Evolutionary conservation across 2,888 invertebrate species (phyloP).

Genomic region (Prionchulus punctatus): DNA sequence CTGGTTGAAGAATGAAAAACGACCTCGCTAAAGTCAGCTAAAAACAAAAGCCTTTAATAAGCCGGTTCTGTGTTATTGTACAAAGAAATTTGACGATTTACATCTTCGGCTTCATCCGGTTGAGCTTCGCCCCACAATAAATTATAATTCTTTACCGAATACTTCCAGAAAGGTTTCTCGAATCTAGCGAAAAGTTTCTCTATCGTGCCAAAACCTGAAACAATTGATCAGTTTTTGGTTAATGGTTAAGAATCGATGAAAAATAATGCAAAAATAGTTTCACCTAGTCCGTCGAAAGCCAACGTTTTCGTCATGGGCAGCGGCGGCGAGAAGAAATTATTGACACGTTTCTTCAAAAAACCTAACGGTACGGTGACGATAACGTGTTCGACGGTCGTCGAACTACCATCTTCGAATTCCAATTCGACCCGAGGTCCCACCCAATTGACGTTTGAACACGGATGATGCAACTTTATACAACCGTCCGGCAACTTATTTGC

Average conservation of each 20-base stretch:
- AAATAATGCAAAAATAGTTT: neutral
- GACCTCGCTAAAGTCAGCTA: neutral
- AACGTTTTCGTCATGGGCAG: neutral
- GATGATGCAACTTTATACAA: neutral
- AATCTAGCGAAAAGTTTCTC: constrained; percentile 3
- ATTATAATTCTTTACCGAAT: neutral
- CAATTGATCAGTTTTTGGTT: neutral
- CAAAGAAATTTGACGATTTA: neutral
- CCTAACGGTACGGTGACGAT: constrained; percentile 1
- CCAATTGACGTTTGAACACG: neutral
- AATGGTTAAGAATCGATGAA: neutral
- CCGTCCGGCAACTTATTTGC: neutral
- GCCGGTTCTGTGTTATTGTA: neutral
- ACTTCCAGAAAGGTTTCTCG: neutral
- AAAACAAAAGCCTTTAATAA: neutral
- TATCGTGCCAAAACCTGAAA: neutral
- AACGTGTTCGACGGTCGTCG: neutral
- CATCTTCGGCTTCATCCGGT: neutral
- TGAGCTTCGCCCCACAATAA: constrained; percentile 1
- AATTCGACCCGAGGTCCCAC: constrained; percentile 3
- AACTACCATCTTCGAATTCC: neutral
- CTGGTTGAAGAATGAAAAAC: constrained; percentile 1
- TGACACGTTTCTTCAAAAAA: neutral
- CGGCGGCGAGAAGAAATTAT: neutral
- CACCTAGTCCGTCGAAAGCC: constrained; percentile 1